Evolutionary conservation across 2,113 vertebrate species (phyloP).

Genomic region (Cnemophilus loriae): DNA sequence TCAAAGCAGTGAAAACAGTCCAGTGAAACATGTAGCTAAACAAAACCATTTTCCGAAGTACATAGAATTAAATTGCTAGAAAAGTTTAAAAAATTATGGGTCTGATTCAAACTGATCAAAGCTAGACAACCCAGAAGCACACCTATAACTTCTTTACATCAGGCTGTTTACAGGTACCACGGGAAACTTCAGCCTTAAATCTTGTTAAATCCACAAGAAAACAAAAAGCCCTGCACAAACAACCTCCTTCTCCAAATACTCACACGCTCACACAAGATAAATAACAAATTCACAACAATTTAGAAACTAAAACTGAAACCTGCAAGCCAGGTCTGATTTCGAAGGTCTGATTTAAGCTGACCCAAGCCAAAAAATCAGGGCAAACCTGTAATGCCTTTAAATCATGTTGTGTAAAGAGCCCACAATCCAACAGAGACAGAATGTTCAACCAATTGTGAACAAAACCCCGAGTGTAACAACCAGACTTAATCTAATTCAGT

Average conservation of each 20-base stretch:
- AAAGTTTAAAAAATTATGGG: background rate
- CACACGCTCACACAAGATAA: background rate
- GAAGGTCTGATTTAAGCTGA: background rate
- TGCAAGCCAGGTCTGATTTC: background rate
- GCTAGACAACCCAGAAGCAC: background rate
- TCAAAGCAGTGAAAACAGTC: constrained; percentile 1
- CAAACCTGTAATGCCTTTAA: background rate
- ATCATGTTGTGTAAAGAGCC: background rate
- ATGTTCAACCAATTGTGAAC: background rate
- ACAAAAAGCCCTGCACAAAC: background rate
- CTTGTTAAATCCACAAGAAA: background rate
- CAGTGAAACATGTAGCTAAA: background rate
- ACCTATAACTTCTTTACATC: background rate
- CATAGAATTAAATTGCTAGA: background rate
- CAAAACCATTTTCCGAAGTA: background rate
- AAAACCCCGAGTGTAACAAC: background rate
- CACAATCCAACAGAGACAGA: background rate
- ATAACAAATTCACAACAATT: background rate
- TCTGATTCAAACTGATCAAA: background rate
- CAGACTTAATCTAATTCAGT: background rate
- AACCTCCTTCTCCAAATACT: background rate
- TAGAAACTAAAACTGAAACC: background rate
- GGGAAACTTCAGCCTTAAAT: background rate
- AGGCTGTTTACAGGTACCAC: background rate
- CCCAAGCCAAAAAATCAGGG: background rate